phyloP scores from a whole-genome alignment of 2,797 vertebrate genomes.

The Pipistrellus pygmaeus region DNA sequence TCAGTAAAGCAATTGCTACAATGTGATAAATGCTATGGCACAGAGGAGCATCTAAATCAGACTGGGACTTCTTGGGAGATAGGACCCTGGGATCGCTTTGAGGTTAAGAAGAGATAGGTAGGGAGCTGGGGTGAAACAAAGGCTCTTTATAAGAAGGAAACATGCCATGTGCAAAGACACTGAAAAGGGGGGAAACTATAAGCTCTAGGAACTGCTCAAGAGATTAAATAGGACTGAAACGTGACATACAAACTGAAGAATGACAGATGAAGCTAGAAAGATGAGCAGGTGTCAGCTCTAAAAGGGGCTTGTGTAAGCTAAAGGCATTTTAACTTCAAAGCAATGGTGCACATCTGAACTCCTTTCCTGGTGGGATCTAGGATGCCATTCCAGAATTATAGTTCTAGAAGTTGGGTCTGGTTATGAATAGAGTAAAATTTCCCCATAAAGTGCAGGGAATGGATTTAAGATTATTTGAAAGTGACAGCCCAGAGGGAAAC shows the following conservation, averaged over 20 bases:
- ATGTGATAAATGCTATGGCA: background rate
- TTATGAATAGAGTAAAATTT: background rate
- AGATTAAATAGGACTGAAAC: background rate
- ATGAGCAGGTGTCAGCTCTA: background rate
- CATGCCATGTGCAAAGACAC: background rate
- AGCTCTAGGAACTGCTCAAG: background rate
- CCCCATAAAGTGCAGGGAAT: background rate
- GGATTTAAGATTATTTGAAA: background rate
- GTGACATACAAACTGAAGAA: background rate
- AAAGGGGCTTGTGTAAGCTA: background rate
- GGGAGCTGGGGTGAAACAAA: background rate
- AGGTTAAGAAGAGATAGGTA: constrained; percentile 1
- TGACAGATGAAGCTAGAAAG: background rate
- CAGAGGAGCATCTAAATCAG: constrained; percentile 1
- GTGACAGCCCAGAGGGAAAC: background rate
- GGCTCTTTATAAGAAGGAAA: background rate
- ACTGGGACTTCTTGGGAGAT: background rate
- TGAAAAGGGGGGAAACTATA: background rate
- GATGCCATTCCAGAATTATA: background rate
- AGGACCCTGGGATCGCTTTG: background rate
- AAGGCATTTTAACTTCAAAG: constrained; percentile 34
- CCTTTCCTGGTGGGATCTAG: background rate
- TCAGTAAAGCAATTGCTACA: constrained; percentile 12
- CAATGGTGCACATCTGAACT: background rate
- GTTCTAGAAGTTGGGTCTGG: background rate